Evolutionary conservation across 2,113 vertebrate genomes (phyloP).

Genomic region (Oxyura jamaicensis): DNA sequence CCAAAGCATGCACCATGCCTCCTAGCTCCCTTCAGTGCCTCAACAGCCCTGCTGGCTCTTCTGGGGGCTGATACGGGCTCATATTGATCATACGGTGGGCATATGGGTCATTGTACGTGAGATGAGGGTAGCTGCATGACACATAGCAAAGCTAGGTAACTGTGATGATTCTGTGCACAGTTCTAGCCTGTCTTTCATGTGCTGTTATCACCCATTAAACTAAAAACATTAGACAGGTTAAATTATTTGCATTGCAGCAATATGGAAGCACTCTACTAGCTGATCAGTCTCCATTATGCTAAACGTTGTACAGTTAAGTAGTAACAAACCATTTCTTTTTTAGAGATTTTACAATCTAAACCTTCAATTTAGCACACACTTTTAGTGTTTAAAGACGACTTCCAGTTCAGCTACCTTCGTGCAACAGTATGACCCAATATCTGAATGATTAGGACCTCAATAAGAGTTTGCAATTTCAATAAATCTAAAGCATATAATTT

Average conservation of each 20-base stretch:
- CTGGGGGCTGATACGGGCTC: neutral
- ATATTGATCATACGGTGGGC: too few relatives aligned
- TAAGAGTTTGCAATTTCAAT: neutral
- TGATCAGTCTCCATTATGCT: neutral
- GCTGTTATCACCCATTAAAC: neutral
- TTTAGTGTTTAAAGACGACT: neutral
- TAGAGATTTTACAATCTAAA: neutral
- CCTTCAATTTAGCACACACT: neutral
- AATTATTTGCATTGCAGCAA: neutral
- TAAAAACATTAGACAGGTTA: neutral
- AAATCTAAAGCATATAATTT: neutral
- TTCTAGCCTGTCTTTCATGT: neutral
- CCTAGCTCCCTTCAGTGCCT: neutral
- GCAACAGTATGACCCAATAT: neutral
- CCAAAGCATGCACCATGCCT: neutral
- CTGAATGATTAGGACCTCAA: neutral
- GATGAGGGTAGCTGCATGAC: neutral
- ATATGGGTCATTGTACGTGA: rapidly evolving
- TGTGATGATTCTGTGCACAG: neutral
- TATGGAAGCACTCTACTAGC: neutral
- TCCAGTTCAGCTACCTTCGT: neutral
- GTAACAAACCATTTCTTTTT: neutral
- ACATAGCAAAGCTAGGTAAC: too few relatives aligned
- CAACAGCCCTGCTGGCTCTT: neutral
- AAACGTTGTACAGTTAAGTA: neutral